A percentile compares a stretch with the other conserved stretches of the same genome.
These are phyloP conservation scores for Scrobipalpa costella DNA, from an alignment of 2,888 invertebrate genomes.

Conservation along the genomic window DNA sequence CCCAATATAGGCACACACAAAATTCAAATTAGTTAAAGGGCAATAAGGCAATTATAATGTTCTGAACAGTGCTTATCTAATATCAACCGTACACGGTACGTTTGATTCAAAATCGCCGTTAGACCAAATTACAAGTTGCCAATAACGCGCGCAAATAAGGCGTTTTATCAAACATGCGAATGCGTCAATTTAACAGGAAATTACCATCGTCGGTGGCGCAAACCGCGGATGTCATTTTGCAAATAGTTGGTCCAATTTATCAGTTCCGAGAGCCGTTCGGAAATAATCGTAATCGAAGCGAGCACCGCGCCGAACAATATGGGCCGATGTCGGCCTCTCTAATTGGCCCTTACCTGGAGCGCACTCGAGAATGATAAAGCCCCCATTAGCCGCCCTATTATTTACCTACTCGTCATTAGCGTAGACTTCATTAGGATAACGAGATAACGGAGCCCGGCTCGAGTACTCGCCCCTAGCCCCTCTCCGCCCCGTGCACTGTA, in stretches of 20 bases:
- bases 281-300: slow-evolving; percentile 80
- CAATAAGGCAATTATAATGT: not conserved
- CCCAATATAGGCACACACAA: not conserved
- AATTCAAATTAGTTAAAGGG: slow-evolving; percentile 10
- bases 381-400: slow-evolving; percentile 81
- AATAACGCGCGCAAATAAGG: not conserved
- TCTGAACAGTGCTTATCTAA: slow-evolving; percentile 4
- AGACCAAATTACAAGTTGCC: not conserved
- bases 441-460: slow-evolving; percentile 77
- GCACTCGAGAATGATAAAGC: slow-evolving; percentile 82
- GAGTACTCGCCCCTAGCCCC: slow-evolving; percentile 57
- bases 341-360: slow-evolving; percentile 82
- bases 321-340: slow-evolving; percentile 78
- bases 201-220: slow-evolving; percentile 64
- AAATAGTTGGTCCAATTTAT: slow-evolving; percentile 80
- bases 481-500: slow-evolving; percentile 54
- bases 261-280: slow-evolving; percentile 74
- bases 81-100: not conserved
- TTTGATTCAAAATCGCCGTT: not conserved
- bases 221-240: slow-evolving; percentile 74
- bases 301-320: slow-evolving; percentile 77
- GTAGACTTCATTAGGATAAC: slow-evolving; percentile 82
- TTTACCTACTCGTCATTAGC: slow-evolving; percentile 82
- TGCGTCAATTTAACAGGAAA: slow-evolving; percentile 66
- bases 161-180: slow-evolving; percentile 36